These are phyloP conservation scores for Myrmecobius fasciatus DNA, from an alignment of 2,113 vertebrate species.

Conservation along the genomic window DNA sequence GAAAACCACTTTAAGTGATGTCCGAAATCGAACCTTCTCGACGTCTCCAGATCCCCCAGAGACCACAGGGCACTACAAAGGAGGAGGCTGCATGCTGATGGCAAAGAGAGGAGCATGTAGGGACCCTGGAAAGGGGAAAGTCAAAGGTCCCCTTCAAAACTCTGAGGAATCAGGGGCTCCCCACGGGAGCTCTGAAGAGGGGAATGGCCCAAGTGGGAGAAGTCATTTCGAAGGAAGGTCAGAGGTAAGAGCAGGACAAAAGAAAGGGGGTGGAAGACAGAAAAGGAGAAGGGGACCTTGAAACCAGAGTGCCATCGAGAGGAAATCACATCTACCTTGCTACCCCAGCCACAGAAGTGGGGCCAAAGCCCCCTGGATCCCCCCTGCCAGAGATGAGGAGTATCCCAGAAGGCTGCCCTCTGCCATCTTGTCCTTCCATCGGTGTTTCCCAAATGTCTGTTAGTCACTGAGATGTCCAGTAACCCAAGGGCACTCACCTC, in stretches of 20 bases:
- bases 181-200: conserved; percentile 3
- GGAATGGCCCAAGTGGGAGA: neutral
- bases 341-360: too few species aligned
- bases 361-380: neutral
- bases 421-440: neutral
- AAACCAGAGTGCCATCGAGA: neutral
- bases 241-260: neutral
- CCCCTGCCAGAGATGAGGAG: neutral
- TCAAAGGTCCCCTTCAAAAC: neutral
- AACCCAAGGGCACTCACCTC: conserved; percentile 80
- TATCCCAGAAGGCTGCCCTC: neutral
- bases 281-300: neutral
- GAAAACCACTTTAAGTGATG: neutral
- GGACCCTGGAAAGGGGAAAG: neutral
- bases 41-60: neutral
- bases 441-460: neutral
- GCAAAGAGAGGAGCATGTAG: neutral
- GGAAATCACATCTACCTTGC: neutral
- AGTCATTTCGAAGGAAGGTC: neutral
- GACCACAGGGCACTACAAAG: neutral
- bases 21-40: neutral
- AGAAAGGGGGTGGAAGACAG: neutral
- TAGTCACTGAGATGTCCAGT: rapidly evolving
- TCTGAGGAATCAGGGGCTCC: too few species aligned
- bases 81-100: neutral